Conservation (phyloP, 2,888 invertebrate genomes). For the Cryptocephalus primarius region DNA sequence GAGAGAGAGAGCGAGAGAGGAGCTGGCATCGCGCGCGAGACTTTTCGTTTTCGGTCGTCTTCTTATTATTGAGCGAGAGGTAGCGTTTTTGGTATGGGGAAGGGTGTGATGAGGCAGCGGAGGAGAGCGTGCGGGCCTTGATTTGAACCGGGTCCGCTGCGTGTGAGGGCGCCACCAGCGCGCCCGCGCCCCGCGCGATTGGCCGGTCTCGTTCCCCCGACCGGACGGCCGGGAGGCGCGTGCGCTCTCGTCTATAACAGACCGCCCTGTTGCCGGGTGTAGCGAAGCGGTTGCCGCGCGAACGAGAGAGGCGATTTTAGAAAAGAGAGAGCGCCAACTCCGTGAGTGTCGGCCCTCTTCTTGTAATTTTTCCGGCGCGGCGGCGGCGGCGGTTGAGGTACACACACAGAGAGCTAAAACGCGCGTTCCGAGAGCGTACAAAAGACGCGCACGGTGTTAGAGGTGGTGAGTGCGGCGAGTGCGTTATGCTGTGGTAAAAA, state of each 20-base stretch:
- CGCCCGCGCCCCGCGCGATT: conserved; percentile 1
- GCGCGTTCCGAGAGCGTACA: too few species aligned
- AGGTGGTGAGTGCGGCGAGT: too few species aligned
- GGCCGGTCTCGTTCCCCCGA: conserved; percentile 34
- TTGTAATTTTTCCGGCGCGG: too few species aligned
- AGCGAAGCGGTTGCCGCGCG: conserved; percentile 27
- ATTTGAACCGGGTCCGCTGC: conserved; percentile 29
- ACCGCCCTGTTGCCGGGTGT: conserved; percentile 39
- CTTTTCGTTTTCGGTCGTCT: conserved; percentile 19
- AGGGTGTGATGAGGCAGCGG: conserved; percentile 12
- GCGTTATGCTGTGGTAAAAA: too few species aligned
- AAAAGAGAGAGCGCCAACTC: too few species aligned
- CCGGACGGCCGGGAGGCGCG: too few species aligned
- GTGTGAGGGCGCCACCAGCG: conserved; percentile 33
- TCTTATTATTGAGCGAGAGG: conserved; percentile 40
- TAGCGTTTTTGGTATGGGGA: conserved; percentile 26
- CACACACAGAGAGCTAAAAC: too few species aligned
- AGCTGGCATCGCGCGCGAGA: conserved; percentile 5
- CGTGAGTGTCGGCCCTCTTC: too few species aligned
- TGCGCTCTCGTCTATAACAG: conserved; percentile 15
- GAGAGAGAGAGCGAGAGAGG: conserved; percentile 7
- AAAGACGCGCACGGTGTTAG: too few species aligned
- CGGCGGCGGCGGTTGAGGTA: too few species aligned
- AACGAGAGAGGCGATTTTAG: conserved; percentile 2
- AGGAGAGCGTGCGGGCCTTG: conserved; percentile 5